Conservation (phyloP, 2,797 vertebrate species). For the Podargus strigoides region DNA sequence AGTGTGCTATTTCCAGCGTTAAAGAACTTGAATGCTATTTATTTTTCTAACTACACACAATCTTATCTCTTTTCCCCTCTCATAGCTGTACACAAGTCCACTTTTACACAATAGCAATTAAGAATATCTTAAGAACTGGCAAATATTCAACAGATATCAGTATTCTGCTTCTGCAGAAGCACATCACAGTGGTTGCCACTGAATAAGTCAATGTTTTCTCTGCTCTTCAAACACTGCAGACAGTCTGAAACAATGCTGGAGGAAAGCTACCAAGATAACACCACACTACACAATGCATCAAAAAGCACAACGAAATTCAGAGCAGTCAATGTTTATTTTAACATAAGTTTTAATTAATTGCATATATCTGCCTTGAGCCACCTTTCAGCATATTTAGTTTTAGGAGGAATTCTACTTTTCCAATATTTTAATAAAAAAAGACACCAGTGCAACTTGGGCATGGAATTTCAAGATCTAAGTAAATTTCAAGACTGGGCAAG, state of each 20-base stretch:
- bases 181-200: rapidly evolving
- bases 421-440: not conserved
- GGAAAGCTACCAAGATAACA: not conserved
- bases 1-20: not conserved
- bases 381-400: not conserved
- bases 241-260: not conserved
- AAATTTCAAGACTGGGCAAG: not conserved
- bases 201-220: not conserved
- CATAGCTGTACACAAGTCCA: not conserved
- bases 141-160: not conserved
- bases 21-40: not conserved
- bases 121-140: not conserved
- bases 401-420: not conserved
- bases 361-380: not conserved
- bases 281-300: not conserved
- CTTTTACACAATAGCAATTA: not conserved
- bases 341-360: not conserved
- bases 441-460: not conserved
- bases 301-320: not conserved
- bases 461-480: not conserved
- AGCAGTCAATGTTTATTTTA: not conserved
- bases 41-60: not conserved
- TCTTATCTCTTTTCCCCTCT: not conserved
- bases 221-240: not conserved
- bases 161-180: not conserved